Conservation (phyloP, 64 coral and sea anemone species). For the Exaiptasia diaphana region DNA sequence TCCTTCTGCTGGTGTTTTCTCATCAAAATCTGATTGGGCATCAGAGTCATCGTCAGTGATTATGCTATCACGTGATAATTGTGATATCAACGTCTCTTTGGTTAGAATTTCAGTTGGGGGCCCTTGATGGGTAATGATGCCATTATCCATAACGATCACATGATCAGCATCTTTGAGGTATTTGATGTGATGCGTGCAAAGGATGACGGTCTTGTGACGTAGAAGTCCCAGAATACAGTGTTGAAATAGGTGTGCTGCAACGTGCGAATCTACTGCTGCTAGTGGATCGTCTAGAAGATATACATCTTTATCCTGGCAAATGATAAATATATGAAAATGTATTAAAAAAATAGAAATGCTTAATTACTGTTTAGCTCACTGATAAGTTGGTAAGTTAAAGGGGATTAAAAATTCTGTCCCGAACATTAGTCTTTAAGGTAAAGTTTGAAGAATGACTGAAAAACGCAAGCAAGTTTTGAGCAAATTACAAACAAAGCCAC, state of each 20-base stretch:
- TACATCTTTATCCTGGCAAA: slow-evolving; percentile 75
- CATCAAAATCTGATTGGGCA: not conserved
- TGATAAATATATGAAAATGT: not conserved
- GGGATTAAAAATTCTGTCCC: too few relatives aligned
- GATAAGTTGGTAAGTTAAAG: too few relatives aligned
- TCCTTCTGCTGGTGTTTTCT: not conserved
- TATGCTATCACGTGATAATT: slow-evolving; percentile 12
- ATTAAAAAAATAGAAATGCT: too few relatives aligned
- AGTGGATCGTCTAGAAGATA: slow-evolving; percentile 95
- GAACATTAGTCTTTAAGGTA: too few relatives aligned
- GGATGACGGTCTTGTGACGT: slow-evolving; percentile 84
- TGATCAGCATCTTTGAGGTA: slow-evolving; percentile 78
- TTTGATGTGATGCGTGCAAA: slow-evolving; percentile 96
- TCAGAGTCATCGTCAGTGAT: not conserved
- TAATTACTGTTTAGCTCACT: too few relatives aligned
- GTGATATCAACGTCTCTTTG: slow-evolving; percentile 29
- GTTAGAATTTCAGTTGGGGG: slow-evolving; percentile 63
- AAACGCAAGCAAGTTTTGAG: too few relatives aligned
- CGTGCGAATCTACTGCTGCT: slow-evolving; percentile 83
- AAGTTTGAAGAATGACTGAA: too few relatives aligned
- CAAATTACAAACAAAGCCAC: too few relatives aligned
- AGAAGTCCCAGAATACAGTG: slow-evolving; percentile 97
- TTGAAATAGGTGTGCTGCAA: slow-evolving; percentile 85
- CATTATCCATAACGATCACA: slow-evolving; percentile 73
- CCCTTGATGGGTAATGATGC: slow-evolving; percentile 52